Conservation (phyloP, 2,797 vertebrate genomes). For the Pitangus sulphuratus region DNA sequence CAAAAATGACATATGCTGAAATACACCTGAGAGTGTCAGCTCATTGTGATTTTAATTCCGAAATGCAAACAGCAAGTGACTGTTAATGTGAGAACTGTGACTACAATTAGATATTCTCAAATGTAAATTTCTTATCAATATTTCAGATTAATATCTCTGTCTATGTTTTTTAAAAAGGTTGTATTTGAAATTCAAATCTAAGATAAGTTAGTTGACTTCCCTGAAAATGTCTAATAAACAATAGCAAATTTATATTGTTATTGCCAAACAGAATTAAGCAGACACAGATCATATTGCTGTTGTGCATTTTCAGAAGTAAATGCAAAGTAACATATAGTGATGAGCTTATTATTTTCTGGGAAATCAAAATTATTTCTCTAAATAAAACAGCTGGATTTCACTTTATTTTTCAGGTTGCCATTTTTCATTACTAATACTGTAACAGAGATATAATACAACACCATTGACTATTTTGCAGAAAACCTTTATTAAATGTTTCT, state of each 20-base stretch:
- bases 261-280: constrained; percentile 70
- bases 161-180: constrained; percentile 72
- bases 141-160: constrained; percentile 71
- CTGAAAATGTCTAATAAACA: constrained; percentile 70
- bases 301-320: constrained; percentile 69
- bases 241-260: constrained; percentile 73
- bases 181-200: constrained; percentile 78
- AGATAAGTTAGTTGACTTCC: constrained; percentile 61
- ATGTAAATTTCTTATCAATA: constrained; percentile 74
- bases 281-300: constrained; percentile 35
- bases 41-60: constrained; percentile 37
- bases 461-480: constrained; percentile 1
- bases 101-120: constrained; percentile 68
- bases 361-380: constrained; percentile 69
- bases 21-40: neutral
- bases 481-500: constrained; percentile 45
- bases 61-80: constrained; percentile 55
- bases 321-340: constrained; percentile 22
- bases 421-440: constrained; percentile 56
- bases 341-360: constrained; percentile 54
- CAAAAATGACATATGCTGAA: constrained; percentile 27
- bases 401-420: constrained; percentile 52
- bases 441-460: constrained; percentile 47
- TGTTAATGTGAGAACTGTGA: constrained; percentile 14
- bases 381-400: constrained; percentile 62